Evolutionary conservation across 2,888 invertebrate genomes (phyloP), one percentile per base, ranked within the genome.

Genomic region (Allacma fusca): DNA sequence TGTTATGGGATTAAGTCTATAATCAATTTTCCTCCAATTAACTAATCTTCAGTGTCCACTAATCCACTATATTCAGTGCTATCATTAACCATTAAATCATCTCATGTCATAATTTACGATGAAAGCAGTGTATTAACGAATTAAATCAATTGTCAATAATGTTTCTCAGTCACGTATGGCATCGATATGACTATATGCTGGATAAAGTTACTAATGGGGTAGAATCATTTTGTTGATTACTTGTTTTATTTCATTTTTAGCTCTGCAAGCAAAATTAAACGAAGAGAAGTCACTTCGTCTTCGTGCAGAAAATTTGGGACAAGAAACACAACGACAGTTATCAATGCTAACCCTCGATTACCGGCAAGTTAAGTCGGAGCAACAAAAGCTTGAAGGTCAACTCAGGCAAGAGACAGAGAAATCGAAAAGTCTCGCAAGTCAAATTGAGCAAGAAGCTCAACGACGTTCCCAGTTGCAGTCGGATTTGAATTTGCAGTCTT

Each of bases 311-410:
- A 89, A 94, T 68, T 91, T 91, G 79, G 92, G 92, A 21, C 95
- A 98, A 87, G 96, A 97, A 86, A 94, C 95, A 85, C 97, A 98
- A 86, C 90, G 97, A 0, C 95, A 96, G 87, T 93, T 96, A 86
- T 96, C 95, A 16, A 97, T 97, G 94, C 89, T 97, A 43, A 93
- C 94, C 24, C 96, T 98, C 1, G 98, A 98, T 88, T 94, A 96
- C 86, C 90, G 95, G n/a, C 97, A 97, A 88, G 95, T 95, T 86
- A 91, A 95, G 78, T 81, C 81, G 21, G 87, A 88, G 78, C 87
- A 97, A 81, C 94, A 95, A 86, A 95, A 95, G 86, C 88, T 96
- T 12, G 96, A 97, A 87, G 94, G 94, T n/a, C 96, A 97, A 87
- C 92, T 94, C 85, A 90, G 94, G 5, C 94, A 95, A 86, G 95